Evolutionary conservation across 2,113 vertebrate species (phyloP).

Genomic region (Arvicanthis niloticus): DNA sequence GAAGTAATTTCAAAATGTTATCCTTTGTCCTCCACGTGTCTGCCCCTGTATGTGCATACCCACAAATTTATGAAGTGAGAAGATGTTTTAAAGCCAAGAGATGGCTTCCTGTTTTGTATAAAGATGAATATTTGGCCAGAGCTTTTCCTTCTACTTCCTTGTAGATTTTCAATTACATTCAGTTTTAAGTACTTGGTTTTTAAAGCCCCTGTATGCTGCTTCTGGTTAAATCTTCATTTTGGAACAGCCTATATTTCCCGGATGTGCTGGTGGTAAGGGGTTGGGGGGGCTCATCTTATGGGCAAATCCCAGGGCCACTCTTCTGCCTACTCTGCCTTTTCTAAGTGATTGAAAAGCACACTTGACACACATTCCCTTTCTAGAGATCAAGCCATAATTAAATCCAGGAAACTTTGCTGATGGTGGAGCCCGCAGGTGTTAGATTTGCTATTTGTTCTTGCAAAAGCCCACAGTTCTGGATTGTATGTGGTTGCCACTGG

Average conservation of each 20-base stretch:
- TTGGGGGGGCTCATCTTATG: not conserved
- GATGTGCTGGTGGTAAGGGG: not conserved
- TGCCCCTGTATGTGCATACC: not conserved
- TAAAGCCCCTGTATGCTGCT: not conserved
- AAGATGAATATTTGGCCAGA: not conserved
- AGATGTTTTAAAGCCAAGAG: not conserved
- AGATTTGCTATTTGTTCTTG: conserved; percentile 53
- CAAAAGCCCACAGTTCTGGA: conserved; percentile 22
- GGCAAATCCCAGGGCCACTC: not conserved
- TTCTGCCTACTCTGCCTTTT: not conserved
- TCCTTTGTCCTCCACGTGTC: not conserved
- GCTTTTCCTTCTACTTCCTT: not conserved
- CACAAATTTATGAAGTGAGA: not conserved
- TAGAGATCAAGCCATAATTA: conserved; percentile 68
- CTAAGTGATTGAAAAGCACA: conserved; percentile 67
- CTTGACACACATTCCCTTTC: conserved; percentile 68
- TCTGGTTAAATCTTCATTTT: not conserved
- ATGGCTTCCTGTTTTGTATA: not conserved
- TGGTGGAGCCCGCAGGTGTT: conserved; percentile 30
- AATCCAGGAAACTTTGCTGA: conserved; percentile 71
- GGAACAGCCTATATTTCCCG: not conserved
- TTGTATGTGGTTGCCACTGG: not conserved
- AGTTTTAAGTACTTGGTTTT: conserved; percentile 26
- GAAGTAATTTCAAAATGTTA: not conserved
- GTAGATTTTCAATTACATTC: not conserved